Percentiles rank a stretch among this genome's conserved stretches.
Conservation (phyloP, 2,113 vertebrate species). For the Irena cyanogastra region DNA sequence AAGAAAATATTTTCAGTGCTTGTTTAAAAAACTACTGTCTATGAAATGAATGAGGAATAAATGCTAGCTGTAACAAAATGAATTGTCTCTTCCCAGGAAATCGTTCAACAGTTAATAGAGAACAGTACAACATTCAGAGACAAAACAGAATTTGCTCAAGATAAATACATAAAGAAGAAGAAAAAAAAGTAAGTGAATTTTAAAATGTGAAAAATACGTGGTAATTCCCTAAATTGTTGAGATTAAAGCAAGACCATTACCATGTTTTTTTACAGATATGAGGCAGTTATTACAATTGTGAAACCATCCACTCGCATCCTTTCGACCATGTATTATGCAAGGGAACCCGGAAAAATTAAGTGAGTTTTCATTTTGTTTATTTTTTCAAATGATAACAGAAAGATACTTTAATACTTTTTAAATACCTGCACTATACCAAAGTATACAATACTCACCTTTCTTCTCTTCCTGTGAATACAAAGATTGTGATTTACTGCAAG, state of each 20-base stretch:
- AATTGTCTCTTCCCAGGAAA: slow-evolving; percentile 82
- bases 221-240: not conserved
- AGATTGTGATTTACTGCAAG: not conserved
- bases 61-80: not conserved
- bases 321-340: slow-evolving; percentile 96
- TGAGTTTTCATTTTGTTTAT: slow-evolving; percentile 63
- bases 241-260: not conserved
- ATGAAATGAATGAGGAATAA: not conserved
- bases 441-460: not conserved
- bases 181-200: slow-evolving; percentile 90
- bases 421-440: not conserved
- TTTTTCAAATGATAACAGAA: not conserved
- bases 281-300: slow-evolving; percentile 84
- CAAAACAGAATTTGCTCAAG: slow-evolving; percentile 96
- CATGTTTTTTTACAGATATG: slow-evolving; percentile 78
- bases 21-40: not conserved
- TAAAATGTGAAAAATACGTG: not conserved
- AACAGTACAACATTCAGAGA: slow-evolving; percentile 94
- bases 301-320: slow-evolving; percentile 91
- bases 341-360: slow-evolving; percentile 97
- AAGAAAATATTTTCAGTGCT: not conserved
- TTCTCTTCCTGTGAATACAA: not conserved
- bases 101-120: slow-evolving; percentile 93
- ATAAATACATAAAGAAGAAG: slow-evolving; percentile 99
- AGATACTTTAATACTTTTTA: not conserved